A percentile compares a stretch with the other conserved stretches of the same genome.
phyloP scores from a whole-genome alignment of 1,140 invertebrate species.

The Hyphantria cunea region DNA sequence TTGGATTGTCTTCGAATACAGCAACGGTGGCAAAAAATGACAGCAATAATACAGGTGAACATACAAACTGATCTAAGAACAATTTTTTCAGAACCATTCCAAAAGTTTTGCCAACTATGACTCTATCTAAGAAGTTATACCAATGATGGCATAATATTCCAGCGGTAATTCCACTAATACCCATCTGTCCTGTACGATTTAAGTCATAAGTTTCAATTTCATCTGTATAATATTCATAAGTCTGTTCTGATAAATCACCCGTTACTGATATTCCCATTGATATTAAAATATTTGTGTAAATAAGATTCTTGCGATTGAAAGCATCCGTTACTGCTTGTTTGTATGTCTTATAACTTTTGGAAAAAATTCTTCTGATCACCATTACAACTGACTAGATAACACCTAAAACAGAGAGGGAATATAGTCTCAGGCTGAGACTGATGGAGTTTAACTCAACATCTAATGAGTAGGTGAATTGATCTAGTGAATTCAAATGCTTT shows the following conservation, averaged over 20 bases:
- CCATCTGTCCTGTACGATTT: slow-evolving; percentile 89
- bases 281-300: slow-evolving; percentile 91
- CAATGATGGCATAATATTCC: slow-evolving; percentile 92
- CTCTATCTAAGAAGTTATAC: slow-evolving; percentile 84
- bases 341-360: slow-evolving; percentile 39
- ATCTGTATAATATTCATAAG: slow-evolving; percentile 87
- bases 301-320: slow-evolving; percentile 87
- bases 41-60: slow-evolving; percentile 91
- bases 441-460: no score
- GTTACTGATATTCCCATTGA: slow-evolving; percentile 87
- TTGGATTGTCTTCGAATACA: slow-evolving; percentile 85
- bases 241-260: slow-evolving; percentile 92
- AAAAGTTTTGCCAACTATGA: slow-evolving; percentile 85
- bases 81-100: slow-evolving; percentile 91
- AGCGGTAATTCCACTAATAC: slow-evolving; percentile 87
- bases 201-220: slow-evolving; percentile 84
- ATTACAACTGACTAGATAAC: slow-evolving; percentile 9
- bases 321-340: slow-evolving; percentile 48
- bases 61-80: slow-evolving; percentile 91
- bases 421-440: no score
- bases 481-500: no score
- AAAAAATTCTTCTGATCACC: slow-evolving; percentile 51
- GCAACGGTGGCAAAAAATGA: slow-evolving; percentile 91
- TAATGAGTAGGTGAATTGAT: no score
- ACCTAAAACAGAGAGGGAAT: slow-evolving; percentile 40